Base-by-base conservation (phyloP, 30 jellyfish, hydroid and myxozoan genomes). In the Hydra vulgaris region DNA sequence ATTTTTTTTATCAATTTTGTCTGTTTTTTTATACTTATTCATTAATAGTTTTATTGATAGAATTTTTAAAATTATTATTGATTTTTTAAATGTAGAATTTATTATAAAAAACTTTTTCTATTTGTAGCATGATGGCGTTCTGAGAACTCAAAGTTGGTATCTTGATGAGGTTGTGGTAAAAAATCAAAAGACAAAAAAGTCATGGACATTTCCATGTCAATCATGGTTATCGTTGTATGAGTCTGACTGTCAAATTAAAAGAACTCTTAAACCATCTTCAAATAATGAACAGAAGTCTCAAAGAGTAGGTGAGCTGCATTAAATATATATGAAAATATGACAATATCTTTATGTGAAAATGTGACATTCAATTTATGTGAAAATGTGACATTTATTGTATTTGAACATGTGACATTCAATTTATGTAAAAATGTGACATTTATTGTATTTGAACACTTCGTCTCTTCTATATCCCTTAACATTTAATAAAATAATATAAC, bases 121-220 rank as follows among this genome's bases (percentile, higher is more conserved):
- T 19, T 78, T 85, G 15, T 61, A 90, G 97, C 97, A 91, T 79
- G 97, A 91, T 82, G 97, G 97, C 0, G 54, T 91, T 82, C 96
- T 85, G 23, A 80, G 97, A 24, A 91, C 81, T 16, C 97, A 91
- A 72, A 82, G 96, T 7, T 91, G 97, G 97, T 91, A 83, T 71
- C 85, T 91, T 5, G 97, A 91, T 79, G 97, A 91, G 27, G 84
- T 91, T 16, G 69, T 87, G 68, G 78, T 91, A 23, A 86, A 88
- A 8, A 91, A 91, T 23, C 80, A 91, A 25, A 86, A 84, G 74
- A 82, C 87, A 15, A 66, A 71, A 56, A 78, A 91, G 76, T 71
- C 97, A 8, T 86, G 79, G 81, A 82, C 81, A 18, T 84, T 86
- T 27, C 97, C 95, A 0, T 91, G 96, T 56, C 88, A 91, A 40